Conservation (phyloP, 2,113 vertebrate genomes). For the Serranochromis macrocephalus region DNA sequence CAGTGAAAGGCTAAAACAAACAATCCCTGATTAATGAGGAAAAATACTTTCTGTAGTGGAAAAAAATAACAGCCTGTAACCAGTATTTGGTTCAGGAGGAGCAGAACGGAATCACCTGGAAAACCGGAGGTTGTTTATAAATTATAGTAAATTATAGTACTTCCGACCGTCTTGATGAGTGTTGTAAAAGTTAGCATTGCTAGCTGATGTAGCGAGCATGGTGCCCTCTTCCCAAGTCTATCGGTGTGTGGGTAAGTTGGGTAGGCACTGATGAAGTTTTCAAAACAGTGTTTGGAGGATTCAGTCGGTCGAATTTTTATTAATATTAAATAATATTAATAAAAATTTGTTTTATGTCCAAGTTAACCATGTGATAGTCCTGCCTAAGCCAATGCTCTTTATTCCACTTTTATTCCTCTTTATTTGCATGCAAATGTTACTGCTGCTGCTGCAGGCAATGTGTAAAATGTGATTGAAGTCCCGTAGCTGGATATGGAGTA, state of each 20-base stretch:
- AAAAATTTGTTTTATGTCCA: background rate
- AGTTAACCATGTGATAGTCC: background rate
- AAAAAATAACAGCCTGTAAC: background rate
- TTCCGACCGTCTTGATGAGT: background rate
- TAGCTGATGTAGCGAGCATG: background rate
- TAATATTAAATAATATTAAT: background rate
- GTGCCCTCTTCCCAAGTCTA: background rate
- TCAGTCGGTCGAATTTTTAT: background rate
- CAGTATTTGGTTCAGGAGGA: background rate
- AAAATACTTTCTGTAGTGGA: background rate
- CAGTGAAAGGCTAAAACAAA: background rate
- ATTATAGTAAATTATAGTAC: background rate
- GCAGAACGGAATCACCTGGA: background rate
- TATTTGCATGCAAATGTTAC: background rate
- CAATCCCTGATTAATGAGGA: background rate
- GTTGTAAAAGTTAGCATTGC: background rate
- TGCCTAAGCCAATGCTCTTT: background rate
- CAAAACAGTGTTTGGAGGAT: background rate
- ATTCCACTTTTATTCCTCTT: background rate
- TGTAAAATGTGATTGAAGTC: background rate
- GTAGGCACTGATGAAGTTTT: background rate
- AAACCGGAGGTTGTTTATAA: background rate
- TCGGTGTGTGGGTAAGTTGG: background rate
- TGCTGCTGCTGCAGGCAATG: background rate
- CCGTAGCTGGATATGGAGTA: background rate